Conservation (phyloP, 2,113 vertebrate genomes). For the Oenanthe oenanthe region DNA sequence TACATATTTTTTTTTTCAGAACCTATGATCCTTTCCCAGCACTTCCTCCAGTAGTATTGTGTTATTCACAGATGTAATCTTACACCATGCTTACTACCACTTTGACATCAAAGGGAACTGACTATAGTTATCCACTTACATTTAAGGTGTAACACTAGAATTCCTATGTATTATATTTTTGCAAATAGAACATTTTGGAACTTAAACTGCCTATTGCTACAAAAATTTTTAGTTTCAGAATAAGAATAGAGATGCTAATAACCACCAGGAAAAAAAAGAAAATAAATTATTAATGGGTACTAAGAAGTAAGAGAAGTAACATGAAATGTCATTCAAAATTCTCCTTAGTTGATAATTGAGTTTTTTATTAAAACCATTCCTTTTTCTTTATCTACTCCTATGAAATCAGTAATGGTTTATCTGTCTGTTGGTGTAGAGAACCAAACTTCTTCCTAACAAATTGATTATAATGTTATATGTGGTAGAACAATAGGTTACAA, state of each 20-base stretch:
- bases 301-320: not conserved
- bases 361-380: not conserved
- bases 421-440: not conserved
- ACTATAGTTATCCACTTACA: not conserved
- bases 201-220: not conserved
- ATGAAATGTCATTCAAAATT: not conserved
- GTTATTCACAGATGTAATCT: not conserved
- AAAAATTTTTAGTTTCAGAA: not conserved
- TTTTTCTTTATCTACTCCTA: not conserved
- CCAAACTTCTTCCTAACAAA: not conserved
- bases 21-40: not conserved
- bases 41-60: not conserved
- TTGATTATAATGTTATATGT: not conserved
- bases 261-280: not conserved
- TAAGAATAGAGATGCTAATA: not conserved
- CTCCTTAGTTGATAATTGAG: not conserved
- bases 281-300: not conserved
- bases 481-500: not conserved
- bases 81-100: not conserved
- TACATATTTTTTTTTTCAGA: not conserved
- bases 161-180: not conserved
- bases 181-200: not conserved
- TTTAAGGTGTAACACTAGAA: not conserved
- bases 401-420: not conserved
- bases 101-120: not conserved